Percentiles rank a stretch among this genome's conserved stretches.
Evolutionary conservation across 2,888 invertebrate species (phyloP).

Genomic region (Xanthostigma xanthostigma): DNA sequence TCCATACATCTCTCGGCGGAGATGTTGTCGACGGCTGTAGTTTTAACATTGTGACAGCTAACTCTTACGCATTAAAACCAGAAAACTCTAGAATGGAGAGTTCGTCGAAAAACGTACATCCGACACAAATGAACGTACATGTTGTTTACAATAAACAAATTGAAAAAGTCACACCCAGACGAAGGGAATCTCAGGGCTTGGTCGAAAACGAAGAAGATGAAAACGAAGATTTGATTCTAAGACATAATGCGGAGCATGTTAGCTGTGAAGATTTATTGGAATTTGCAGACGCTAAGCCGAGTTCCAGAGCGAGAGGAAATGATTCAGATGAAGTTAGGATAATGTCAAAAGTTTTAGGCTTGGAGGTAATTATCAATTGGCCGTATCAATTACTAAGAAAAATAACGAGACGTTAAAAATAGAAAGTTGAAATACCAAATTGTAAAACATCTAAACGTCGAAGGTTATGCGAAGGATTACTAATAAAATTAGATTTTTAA

Average conservation of each 20-base stretch:
- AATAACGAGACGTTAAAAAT: neutral
- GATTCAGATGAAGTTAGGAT: constrained; percentile 87
- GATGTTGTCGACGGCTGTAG: neutral
- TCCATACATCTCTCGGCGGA: neutral
- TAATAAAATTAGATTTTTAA: no score
- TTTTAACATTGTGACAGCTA: neutral
- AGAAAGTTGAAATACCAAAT: no score
- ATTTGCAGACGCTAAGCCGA: constrained; percentile 72
- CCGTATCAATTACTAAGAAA: neutral
- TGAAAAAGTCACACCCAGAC: neutral
- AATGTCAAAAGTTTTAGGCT: constrained; percentile 75
- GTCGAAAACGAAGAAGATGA: constrained; percentile 6
- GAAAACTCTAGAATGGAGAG: neutral
- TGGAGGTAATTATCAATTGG: constrained; percentile 37
- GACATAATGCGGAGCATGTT: constrained; percentile 52
- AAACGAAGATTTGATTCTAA: constrained; percentile 12
- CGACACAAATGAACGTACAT: neutral
- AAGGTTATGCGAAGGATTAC: no score
- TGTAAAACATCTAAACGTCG: no score
- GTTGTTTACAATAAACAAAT: constrained; percentile 1
- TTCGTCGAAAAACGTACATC: neutral
- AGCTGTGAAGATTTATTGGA: constrained; percentile 84
- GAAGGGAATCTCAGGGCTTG: neutral
- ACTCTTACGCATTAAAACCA: neutral
- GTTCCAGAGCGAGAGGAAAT: constrained; percentile 65